These are phyloP conservation scores for Parotia lawesii DNA, from an alignment of 2,113 vertebrate species.

Conservation along the genomic window DNA sequence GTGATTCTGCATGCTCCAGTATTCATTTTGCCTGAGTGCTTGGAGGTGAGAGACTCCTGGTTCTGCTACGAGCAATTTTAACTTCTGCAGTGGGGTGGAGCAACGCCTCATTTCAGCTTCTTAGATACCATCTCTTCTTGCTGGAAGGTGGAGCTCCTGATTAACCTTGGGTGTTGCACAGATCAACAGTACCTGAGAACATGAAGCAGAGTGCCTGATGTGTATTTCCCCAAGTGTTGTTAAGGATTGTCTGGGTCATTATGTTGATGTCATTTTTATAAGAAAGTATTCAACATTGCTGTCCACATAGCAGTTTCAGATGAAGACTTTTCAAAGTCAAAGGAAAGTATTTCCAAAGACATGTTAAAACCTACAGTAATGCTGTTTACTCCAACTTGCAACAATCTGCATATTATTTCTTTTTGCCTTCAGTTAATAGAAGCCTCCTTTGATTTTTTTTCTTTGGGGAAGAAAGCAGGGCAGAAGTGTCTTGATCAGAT, in stretches of 20 bases:
- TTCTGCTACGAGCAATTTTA: not conserved
- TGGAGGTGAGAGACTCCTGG: not conserved
- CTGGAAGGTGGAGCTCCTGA: not conserved
- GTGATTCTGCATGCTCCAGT: not conserved
- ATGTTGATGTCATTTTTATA: not conserved
- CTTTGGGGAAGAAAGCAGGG: not conserved
- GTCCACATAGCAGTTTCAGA: not conserved
- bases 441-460: not conserved
- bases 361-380: not conserved
- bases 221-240: rapidly evolving
- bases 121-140: not conserved
- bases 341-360: not conserved
- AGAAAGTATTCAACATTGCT: not conserved
- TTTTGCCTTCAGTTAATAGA: not conserved
- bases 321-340: not conserved
- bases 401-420: not conserved
- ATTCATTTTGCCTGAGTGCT: not conserved
- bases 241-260: not conserved
- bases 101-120: not conserved
- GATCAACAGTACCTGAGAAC: not conserved
- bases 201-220: not conserved
- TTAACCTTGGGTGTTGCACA: not conserved
- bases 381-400: not conserved
- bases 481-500: not conserved
- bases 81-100: not conserved